Conservation (phyloP, 1,140 invertebrate genomes). For the Drosophila biarmipes region DNA sequence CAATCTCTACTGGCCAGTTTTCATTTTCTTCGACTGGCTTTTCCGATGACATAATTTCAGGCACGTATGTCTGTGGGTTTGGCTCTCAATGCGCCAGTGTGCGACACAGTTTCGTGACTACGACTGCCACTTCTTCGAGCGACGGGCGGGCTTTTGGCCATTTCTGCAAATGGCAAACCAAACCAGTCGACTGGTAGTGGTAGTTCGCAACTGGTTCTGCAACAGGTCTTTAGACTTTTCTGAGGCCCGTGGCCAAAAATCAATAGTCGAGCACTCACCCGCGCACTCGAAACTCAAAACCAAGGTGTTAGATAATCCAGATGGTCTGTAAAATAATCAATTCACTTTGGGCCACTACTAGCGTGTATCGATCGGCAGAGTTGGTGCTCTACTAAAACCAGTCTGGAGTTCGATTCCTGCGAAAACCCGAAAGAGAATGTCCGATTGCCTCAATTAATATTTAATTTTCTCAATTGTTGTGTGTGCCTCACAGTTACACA, state of each 20-base stretch:
- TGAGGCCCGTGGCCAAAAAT: slow-evolving; percentile 33
- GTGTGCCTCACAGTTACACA: slow-evolving; percentile 39
- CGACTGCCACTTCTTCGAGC: slow-evolving; percentile 67
- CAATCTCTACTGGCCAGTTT: slow-evolving; percentile 44
- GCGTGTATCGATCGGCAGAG: slow-evolving; percentile 22
- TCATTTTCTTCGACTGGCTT: slow-evolving; percentile 61
- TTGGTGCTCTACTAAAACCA: slow-evolving; percentile 19
- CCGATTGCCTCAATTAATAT: slow-evolving; percentile 59
- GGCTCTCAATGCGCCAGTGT: slow-evolving; percentile 39
- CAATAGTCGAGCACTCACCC: slow-evolving; percentile 37
- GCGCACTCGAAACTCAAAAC: slow-evolving; percentile 16
- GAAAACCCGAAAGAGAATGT: slow-evolving; percentile 58
- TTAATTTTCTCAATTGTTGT: slow-evolving; percentile 48
- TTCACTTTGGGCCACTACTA: not conserved
- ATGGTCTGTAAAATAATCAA: slow-evolving; percentile 38
- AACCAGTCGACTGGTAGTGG: slow-evolving; percentile 54
- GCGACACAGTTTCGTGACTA: slow-evolving; percentile 74
- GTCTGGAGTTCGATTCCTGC: slow-evolving; percentile 35
- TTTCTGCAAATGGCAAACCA: slow-evolving; percentile 73
- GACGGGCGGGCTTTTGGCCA: slow-evolving; percentile 43
- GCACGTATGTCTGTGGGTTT: slow-evolving; percentile 38
- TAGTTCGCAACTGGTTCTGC: slow-evolving; percentile 58
- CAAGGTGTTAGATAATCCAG: slow-evolving; percentile 61
- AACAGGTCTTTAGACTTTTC: slow-evolving; percentile 48
- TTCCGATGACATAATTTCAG: slow-evolving; percentile 79